Evolutionary conservation across 2,113 vertebrate genomes (phyloP).

Genomic region (Myrmecophaga tridactyla): DNA sequence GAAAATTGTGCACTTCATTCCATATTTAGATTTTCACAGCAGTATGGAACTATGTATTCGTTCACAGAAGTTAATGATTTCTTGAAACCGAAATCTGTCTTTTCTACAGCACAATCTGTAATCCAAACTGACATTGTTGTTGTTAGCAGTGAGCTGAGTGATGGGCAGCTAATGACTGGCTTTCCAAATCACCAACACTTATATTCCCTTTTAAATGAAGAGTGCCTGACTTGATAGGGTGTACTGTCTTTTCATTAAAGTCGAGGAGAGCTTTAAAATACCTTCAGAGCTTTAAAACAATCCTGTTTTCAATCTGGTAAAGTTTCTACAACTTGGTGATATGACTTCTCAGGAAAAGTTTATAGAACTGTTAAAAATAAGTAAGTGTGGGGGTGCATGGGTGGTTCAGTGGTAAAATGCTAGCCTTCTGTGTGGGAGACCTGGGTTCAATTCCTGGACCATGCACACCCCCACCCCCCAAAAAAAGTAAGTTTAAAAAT

Average conservation of each 20-base stretch:
- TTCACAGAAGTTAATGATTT: constrained; percentile 61
- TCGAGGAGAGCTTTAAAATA: constrained; percentile 52
- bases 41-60: constrained; percentile 45
- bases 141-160: constrained; percentile 35
- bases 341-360: neutral
- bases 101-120: constrained; percentile 54
- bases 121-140: constrained; percentile 56
- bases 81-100: constrained; percentile 57
- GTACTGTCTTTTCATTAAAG: neutral
- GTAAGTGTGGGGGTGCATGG: no score
- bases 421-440: no score
- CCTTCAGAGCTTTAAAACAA: neutral
- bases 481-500: no score
- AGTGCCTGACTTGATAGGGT: neutral
- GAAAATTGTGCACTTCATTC: neutral
- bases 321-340: constrained; percentile 21
- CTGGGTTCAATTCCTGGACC: no score
- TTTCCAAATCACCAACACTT: constrained; percentile 57
- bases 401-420: no score
- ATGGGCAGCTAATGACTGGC: constrained; percentile 58
- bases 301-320: neutral
- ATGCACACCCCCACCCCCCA: no score
- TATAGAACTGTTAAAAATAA: neutral
- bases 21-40: constrained; percentile 36
- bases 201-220: constrained; percentile 61